Evolutionary conservation across 2,888 invertebrate genomes (phyloP).

Genomic region (Phragmatobia fuliginosa): DNA sequence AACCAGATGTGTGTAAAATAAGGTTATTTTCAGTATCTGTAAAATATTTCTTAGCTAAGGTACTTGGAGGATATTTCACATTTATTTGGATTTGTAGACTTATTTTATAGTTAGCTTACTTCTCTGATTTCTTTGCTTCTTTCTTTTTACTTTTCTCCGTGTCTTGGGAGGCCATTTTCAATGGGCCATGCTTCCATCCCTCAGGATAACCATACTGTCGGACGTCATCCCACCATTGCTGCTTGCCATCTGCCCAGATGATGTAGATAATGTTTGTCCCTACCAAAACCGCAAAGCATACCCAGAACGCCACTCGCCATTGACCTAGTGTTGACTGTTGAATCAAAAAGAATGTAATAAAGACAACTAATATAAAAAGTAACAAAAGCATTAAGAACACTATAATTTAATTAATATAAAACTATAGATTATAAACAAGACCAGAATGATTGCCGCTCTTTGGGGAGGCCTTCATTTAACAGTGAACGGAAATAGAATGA

Average conservation of each 20-base stretch:
- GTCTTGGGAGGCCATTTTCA: conserved; percentile 67
- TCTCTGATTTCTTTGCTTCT: conserved; percentile 57
- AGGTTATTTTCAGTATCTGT: not conserved
- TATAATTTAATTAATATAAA: no score
- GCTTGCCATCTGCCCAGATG: conserved; percentile 89
- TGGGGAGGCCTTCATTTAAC: no score
- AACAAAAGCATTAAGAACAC: no score
- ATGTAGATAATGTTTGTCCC: conserved; percentile 89
- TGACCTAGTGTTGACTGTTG: conserved; percentile 87
- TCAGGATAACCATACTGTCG: conserved; percentile 81
- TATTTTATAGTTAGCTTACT: conserved; percentile 17
- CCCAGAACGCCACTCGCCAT: conserved; percentile 92
- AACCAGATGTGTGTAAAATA: not conserved
- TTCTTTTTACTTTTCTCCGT: conserved; percentile 75
- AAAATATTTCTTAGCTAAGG: not conserved
- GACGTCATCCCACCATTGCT: conserved; percentile 91
- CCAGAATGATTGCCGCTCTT: no score
- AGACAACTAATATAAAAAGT: no score
- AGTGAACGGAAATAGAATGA: no score
- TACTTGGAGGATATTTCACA: not conserved
- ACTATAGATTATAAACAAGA: no score
- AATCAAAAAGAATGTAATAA: conserved; percentile 32
- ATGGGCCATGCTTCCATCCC: conserved; percentile 76
- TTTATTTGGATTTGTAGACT: not conserved
- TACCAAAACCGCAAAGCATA: conserved; percentile 88